phyloP scores from a whole-genome alignment of 1,140 invertebrate genomes.

The Leptinotarsa undecemlineata region DNA sequence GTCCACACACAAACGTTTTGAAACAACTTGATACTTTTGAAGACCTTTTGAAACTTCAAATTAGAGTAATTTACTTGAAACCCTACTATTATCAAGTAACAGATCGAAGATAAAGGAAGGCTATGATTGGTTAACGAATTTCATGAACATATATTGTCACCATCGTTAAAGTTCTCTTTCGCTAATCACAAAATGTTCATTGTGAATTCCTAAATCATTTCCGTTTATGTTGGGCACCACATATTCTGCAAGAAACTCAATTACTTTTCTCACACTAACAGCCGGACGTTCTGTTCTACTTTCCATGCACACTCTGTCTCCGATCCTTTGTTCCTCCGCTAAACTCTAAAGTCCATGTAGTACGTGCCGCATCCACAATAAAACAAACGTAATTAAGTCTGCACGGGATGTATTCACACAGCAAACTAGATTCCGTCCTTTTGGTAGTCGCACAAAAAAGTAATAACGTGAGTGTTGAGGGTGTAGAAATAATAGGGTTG shows the following conservation, averaged over 20 bases:
- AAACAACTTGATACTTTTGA: too few relatives aligned
- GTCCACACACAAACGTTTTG: too few relatives aligned
- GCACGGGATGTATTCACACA: conserved; percentile 22
- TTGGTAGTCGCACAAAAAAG: conserved; percentile 23
- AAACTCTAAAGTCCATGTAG: conserved; percentile 26
- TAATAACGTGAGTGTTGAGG: conserved; percentile 26
- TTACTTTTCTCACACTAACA: neutral
- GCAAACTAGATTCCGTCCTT: conserved; percentile 28
- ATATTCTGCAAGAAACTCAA: neutral
- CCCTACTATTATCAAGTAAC: too few relatives aligned
- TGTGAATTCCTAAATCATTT: too few relatives aligned
- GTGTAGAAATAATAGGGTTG: conserved; percentile 26
- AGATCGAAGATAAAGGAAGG: too few relatives aligned
- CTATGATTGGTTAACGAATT: too few relatives aligned
- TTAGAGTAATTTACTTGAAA: too few relatives aligned
- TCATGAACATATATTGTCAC: too few relatives aligned
- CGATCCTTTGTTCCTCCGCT: conserved; percentile 11
- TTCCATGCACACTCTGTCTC: neutral
- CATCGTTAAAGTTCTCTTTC: too few relatives aligned
- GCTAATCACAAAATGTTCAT: too few relatives aligned
- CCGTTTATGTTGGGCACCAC: too few relatives aligned
- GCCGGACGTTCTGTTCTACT: neutral
- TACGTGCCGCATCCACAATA: conserved; percentile 26
- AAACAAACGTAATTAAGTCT: conserved; percentile 28
- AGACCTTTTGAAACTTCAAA: too few relatives aligned